Percentiles rank a stretch among this genome's conserved stretches.
Evolutionary conservation across 2,888 invertebrate species (phyloP).

Genomic region (Sinopyrophorus schimmeli): DNA sequence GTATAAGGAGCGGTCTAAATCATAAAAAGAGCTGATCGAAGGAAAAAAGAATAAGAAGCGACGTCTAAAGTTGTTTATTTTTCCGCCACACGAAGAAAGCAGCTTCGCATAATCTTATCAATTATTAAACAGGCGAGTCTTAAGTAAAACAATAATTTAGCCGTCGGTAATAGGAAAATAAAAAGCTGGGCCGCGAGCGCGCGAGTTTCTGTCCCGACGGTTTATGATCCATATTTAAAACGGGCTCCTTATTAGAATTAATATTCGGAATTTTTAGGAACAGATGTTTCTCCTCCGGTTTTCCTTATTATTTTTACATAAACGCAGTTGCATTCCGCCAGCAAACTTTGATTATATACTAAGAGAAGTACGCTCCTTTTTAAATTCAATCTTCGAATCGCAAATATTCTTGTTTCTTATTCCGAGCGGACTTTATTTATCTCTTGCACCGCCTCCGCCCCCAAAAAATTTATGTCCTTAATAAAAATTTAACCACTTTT

Average conservation of each 20-base stretch:
- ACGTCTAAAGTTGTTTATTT: constrained; percentile 31
- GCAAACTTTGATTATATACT: constrained; percentile 26
- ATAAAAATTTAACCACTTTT: neutral
- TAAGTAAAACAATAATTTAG: constrained; percentile 56
- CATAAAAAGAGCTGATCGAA: no score
- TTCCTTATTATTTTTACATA: constrained; percentile 42
- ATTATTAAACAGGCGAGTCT: constrained; percentile 54
- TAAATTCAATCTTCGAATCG: constrained; percentile 17
- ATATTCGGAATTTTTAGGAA: constrained; percentile 51
- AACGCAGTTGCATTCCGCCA: constrained; percentile 27
- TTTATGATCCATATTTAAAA: constrained; percentile 47
- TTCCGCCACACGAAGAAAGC: constrained; percentile 26
- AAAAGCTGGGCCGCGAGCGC: constrained; percentile 44
- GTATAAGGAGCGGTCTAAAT: no score
- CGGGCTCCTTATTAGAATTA: constrained; percentile 47
- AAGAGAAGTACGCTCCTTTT: constrained; percentile 20
- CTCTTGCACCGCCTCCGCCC: no score
- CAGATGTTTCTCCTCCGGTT: constrained; percentile 47
- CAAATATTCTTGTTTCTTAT: constrained; percentile 6
- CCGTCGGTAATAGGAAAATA: constrained; percentile 53
- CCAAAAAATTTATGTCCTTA: no score
- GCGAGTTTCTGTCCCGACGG: constrained; percentile 37
- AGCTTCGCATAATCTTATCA: constrained; percentile 50
- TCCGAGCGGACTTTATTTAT: no score
- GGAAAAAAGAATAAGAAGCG: constrained; percentile 24